Base-by-base conservation (phyloP, 1,140 invertebrate genomes). In the Zaprionus camerounensis region DNA sequence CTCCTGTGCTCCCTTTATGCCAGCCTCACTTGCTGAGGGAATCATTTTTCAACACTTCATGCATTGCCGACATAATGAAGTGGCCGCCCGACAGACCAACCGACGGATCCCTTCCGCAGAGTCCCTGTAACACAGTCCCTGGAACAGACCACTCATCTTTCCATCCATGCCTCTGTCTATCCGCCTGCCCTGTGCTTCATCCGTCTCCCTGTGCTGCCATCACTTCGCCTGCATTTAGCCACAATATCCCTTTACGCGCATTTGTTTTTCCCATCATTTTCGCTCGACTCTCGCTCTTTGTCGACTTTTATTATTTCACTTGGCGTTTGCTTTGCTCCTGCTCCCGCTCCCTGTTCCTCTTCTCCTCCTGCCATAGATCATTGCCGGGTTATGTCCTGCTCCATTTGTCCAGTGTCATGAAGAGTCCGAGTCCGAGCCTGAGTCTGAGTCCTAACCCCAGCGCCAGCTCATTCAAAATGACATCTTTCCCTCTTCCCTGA, bases 1-100 rank as follows among this genome's bases (percentile, higher is more conserved):
- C 68, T 31, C 0, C 55, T 31, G n/a, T 36, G 24, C n/a, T 20
- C 56, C 4, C 36, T 53, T 77, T 34, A 34, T 34, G 41, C 28
- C 64, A 57, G 46, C 22, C 15, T 44, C 41, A 44, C 69, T 46
- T 67, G 79, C 76, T 69, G 81, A 90, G 85, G 85, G 85, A 90
- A 85, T 88, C 79, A 84, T 88, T 88, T 88, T 88, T 88, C 81
- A 88, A 77, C 85, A 80, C 69, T 85, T 90, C 80, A 82, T 90
- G 81, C 81, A 85, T 90, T 85, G 72, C 81, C 76, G 79, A 75
- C 85, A 90, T 85, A 82, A 90, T 90, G 85, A 88, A 88, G 85
- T 90, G 85, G 72, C 72, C 76, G 71, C 71, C 71, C 65, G 51
- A 55, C 64, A 51, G 46, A 24, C n/a, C 36, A 38, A 38, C 36